These are phyloP conservation scores for Sycophila texana DNA, from an alignment of 2,888 invertebrate species.

Conservation along the genomic window DNA sequence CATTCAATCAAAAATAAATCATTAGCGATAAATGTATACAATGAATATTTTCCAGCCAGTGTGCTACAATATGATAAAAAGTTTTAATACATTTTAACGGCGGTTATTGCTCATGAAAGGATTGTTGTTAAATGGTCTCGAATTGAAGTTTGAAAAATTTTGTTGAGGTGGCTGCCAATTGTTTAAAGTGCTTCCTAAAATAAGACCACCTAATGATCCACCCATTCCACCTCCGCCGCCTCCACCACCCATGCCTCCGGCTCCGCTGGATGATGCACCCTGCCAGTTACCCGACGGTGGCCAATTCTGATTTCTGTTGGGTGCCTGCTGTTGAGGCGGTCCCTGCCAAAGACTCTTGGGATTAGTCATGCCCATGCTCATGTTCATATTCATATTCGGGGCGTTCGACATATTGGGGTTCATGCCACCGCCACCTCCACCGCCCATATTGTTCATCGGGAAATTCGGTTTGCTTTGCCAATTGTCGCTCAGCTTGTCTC, in stretches of 20 bases:
- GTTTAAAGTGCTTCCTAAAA: slow-evolving; percentile 36
- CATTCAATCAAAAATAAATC: slow-evolving; percentile 26
- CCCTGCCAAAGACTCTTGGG: slow-evolving; percentile 45
- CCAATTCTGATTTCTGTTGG: slow-evolving; percentile 59
- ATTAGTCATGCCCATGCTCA: slow-evolving; percentile 47
- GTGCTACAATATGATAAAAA: slow-evolving; percentile 45
- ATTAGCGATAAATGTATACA: slow-evolving; percentile 42
- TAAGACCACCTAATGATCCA: background rate
- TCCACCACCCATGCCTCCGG: slow-evolving; percentile 7
- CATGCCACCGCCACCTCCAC: slow-evolving; percentile 7
- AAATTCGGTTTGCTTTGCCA: slow-evolving; percentile 47
- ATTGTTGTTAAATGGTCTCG: slow-evolving; percentile 58
- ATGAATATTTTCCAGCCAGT: slow-evolving; percentile 10
- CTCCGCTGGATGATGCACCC: slow-evolving; percentile 1
- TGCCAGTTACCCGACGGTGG: slow-evolving; percentile 62
- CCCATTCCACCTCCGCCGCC: slow-evolving; percentile 7
- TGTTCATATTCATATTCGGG: slow-evolving; percentile 51
- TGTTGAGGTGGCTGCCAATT: slow-evolving; percentile 61
- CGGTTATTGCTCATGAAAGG: slow-evolving; percentile 62
- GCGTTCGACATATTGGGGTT: slow-evolving; percentile 47
- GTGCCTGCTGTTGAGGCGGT: slow-evolving; percentile 34
- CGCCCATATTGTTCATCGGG: slow-evolving; percentile 37
- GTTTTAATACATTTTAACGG: slow-evolving; percentile 58
- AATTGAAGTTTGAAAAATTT: slow-evolving; percentile 55
- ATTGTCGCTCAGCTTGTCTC: slow-evolving; percentile 50